A percentile compares a stretch with the other conserved stretches of the same genome.
These are phyloP conservation scores for Pristionchus entomophagus DNA, from an alignment of 2,888 invertebrate genomes.

Conservation along the genomic window DNA sequence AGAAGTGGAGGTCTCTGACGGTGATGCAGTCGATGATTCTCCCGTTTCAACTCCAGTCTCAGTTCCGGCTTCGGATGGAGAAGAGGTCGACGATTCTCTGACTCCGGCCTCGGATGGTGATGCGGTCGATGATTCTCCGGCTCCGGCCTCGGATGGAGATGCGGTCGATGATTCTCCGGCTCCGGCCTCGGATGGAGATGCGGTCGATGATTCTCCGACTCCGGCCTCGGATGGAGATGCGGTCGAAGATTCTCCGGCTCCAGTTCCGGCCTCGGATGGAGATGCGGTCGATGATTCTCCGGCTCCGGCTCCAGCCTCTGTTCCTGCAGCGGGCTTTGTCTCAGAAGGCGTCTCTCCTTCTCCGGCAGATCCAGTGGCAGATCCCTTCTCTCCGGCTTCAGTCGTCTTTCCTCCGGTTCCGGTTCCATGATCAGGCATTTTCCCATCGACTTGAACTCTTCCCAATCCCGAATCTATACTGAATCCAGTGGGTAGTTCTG, in stretches of 20 bases:
- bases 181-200: conserved; percentile 20
- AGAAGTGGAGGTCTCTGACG: conserved; percentile 40
- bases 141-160: conserved; percentile 20
- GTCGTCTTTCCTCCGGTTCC: not conserved
- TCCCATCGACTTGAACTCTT: not conserved
- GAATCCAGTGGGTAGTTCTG: conserved; percentile 2
- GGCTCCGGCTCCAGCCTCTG: conserved; percentile 47
- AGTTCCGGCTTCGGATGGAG: conserved; percentile 26
- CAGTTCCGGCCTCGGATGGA: not conserved
- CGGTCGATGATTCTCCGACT: conserved; percentile 46
- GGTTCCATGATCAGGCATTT: not conserved
- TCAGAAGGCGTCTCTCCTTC: not conserved
- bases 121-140: conserved; percentile 7
- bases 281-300: conserved; percentile 46
- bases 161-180: conserved; percentile 12
- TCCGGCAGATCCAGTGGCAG: not conserved
- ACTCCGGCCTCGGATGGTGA: not conserved
- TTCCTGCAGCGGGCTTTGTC: conserved; percentile 32
- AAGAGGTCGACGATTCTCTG: not conserved
- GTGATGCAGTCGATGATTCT: conserved; percentile 42
- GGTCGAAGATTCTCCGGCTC: conserved; percentile 47
- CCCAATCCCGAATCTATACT: conserved; percentile 31
- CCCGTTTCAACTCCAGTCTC: conserved; percentile 46
- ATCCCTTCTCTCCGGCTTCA: not conserved
- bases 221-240: conserved; percentile 45